Evolutionary conservation across 2,888 invertebrate genomes (phyloP).

Genomic region (Catocala nupta): DNA sequence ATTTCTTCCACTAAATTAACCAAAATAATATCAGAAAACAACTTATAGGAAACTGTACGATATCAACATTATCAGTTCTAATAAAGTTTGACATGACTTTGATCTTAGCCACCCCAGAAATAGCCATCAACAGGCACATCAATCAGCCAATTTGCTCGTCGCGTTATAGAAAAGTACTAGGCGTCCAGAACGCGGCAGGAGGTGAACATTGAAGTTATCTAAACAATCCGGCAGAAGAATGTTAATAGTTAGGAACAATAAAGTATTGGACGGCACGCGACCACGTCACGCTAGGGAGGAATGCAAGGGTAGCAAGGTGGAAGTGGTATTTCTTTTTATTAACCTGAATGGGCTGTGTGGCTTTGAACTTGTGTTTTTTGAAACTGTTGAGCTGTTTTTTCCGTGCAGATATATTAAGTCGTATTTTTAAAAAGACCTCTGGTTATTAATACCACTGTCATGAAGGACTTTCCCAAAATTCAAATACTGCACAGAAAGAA

Average conservation of each 20-base stretch:
- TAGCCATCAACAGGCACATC: slow-evolving; percentile 11
- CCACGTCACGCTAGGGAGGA: slow-evolving; percentile 68
- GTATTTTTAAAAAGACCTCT: too few species aligned
- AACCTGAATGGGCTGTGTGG: slow-evolving; percentile 2
- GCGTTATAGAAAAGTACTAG: slow-evolving; percentile 39
- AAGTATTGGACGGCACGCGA: slow-evolving; percentile 77
- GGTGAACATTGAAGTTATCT: slow-evolving; percentile 69
- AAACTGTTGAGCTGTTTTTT: neutral
- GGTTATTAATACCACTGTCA: too few species aligned
- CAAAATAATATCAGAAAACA: too few species aligned
- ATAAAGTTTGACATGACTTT: slow-evolving; percentile 3
- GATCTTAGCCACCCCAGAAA: slow-evolving; percentile 13
- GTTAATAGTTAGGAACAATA: slow-evolving; percentile 82
- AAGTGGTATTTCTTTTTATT: slow-evolving; percentile 12
- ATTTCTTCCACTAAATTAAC: too few species aligned
- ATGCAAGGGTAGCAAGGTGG: slow-evolving; percentile 44
- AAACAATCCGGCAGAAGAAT: slow-evolving; percentile 83
- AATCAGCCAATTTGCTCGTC: slow-evolving; percentile 31
- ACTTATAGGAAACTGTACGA: too few species aligned
- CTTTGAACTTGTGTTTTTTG: slow-evolving; percentile 4
- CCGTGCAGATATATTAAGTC: too few species aligned
- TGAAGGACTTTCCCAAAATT: too few species aligned
- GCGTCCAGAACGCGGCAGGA: slow-evolving; percentile 43
- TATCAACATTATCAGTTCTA: neutral
- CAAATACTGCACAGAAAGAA: too few species aligned